Base-by-base conservation (phyloP, 1,140 invertebrate genomes). In the Melitaea cinxia region DNA sequence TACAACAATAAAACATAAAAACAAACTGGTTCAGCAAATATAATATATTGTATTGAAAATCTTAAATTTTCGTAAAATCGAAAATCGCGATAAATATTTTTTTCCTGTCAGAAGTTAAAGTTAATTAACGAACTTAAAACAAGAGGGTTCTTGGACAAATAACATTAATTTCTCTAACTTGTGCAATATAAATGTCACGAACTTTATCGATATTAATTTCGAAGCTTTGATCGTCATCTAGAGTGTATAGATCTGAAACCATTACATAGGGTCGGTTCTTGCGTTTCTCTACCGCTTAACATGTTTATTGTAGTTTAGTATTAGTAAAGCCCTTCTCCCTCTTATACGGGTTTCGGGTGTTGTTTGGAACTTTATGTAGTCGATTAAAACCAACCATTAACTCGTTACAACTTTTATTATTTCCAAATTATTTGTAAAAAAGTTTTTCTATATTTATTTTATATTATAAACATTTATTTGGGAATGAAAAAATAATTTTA, bases 141-240 rank as follows among this genome's bases (percentile, higher is more conserved):
- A 35, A 47, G 49, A 23, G 35, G 14, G 23, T 14, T 39, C 10
- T 30, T 14, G 39, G 37, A 30, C 49, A 55, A 63, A 55, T 19
- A 63, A 47, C 64, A 67, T 47, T 66, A 49, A 61, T 55, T 67
- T 50, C 28, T 26, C 65, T 30, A 67, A 67, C 33, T 67, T 61
- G 42, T 50, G 42, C 50, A 45, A 39, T 52, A 66, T 59, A 59
- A 60, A 58, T 59, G 49, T 55, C 39, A 9, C 52, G 4, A 65
- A 49, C 28, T 67, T 67, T 60, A 55, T 55, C 26, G 50, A 53
- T 54, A 60, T 45, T 63, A 63, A 63, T 63, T 47, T 47, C 23
- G 10, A 54, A 55, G 50, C 33, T 19, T 55, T 28, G 60, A 30
- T 21, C 14, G 42, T 62, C 50, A 45, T 58, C 42, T 58, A 6